Percentiles rank a stretch among this genome's conserved stretches.
These are phyloP conservation scores for Rhincodon typus DNA, from an alignment of 2,797 vertebrate species.

Conservation along the genomic window DNA sequence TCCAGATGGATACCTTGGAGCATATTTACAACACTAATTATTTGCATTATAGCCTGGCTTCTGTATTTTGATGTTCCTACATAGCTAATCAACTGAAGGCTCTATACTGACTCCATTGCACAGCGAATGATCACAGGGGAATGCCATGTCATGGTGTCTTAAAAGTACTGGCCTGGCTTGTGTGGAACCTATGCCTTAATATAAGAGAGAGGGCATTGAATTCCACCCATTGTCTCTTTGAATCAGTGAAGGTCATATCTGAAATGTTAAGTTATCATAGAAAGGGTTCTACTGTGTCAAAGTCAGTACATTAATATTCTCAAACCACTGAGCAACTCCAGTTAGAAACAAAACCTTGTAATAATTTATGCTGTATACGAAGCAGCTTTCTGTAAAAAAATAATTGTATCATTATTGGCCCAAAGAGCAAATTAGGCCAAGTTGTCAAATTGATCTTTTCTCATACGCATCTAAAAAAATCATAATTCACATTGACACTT, in stretches of 20 bases:
- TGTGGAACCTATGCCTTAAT: too few species aligned
- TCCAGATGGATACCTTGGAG: too few species aligned
- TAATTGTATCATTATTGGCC: not conserved
- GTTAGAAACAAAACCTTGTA: not conserved
- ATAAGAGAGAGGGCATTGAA: too few species aligned
- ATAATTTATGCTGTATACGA: not conserved
- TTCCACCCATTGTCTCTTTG: not conserved
- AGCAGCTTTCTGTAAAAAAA: not conserved
- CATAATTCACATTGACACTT: not conserved
- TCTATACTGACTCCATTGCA: too few species aligned
- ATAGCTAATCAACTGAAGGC: too few species aligned
- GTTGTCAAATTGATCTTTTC: conserved; percentile 7
- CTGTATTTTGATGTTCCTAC: too few species aligned
- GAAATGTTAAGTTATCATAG: not conserved
- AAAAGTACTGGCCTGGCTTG: too few species aligned
- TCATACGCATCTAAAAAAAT: not conserved
- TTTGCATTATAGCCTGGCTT: too few species aligned
- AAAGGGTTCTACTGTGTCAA: not conserved
- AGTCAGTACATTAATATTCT: not conserved
- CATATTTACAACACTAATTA: too few species aligned
- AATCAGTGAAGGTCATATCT: not conserved
- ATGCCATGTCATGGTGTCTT: too few species aligned
- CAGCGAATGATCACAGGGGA: too few species aligned
- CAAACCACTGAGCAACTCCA: not conserved
- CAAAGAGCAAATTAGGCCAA: not conserved